A percentile compares a stretch with the other conserved stretches of the same genome.
Conservation (phyloP, 1,140 invertebrate species). For the Portunus trituberculatus region DNA sequence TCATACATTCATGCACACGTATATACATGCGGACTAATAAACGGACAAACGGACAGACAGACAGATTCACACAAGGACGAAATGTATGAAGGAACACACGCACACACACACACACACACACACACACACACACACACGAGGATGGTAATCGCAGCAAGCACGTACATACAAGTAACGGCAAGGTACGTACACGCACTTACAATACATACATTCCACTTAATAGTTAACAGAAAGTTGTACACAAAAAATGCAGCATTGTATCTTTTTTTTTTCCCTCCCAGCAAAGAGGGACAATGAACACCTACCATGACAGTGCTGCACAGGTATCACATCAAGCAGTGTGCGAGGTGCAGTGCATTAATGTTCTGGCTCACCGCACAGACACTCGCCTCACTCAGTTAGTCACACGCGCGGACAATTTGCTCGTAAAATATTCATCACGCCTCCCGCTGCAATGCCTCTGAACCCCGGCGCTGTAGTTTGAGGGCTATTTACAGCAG, state of each 20-base stretch:
- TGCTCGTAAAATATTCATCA: not conserved
- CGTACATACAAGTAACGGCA: not conserved
- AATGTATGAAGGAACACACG: not conserved
- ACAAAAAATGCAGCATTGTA: not conserved
- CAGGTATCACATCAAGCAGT: conserved; percentile 2
- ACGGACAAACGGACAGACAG: not conserved
- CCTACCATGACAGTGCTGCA: not conserved
- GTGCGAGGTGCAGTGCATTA: not conserved
- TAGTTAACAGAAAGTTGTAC: conserved; percentile 13
- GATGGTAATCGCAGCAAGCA: not conserved
- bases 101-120: not conserved
- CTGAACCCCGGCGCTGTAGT: not conserved
- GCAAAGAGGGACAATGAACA: conserved; percentile 12
- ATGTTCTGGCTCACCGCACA: not conserved
- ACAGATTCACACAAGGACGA: not conserved
- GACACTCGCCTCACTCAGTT: not conserved
- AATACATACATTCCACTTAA: not conserved
- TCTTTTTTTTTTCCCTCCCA: not conserved
- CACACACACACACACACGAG: not conserved
- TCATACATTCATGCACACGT: not conserved
- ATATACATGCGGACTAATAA: not conserved
- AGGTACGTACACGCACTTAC: not conserved
- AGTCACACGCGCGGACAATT: not conserved
- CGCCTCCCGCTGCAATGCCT: not conserved
- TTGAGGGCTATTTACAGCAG: not conserved